Evolutionary conservation across 64 coral and sea anemone genomes (phyloP).

Genomic region (Stichodactyla mertensii): DNA sequence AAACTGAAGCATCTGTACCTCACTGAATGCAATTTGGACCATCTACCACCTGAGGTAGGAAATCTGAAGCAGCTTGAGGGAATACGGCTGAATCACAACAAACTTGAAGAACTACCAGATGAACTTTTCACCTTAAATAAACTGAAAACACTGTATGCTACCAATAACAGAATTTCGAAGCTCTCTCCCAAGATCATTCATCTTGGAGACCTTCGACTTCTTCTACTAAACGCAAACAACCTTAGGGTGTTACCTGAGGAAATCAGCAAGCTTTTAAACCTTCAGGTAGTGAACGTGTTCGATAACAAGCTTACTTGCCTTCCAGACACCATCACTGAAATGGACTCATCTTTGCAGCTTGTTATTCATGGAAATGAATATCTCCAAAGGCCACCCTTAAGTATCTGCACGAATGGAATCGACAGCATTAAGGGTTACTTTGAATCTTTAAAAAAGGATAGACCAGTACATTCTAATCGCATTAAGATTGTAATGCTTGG

Average conservation of each 20-base stretch:
- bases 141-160: constrained; percentile 51
- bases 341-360: constrained; percentile 37
- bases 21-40: constrained; percentile 45
- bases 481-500: constrained; percentile 84
- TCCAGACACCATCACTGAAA: constrained; percentile 56
- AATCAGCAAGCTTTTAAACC: constrained; percentile 55
- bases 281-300: constrained; percentile 62
- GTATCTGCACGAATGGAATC: constrained; percentile 58
- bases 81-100: constrained; percentile 53
- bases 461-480: constrained; percentile 59
- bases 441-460: constrained; percentile 24
- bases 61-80: constrained; percentile 67
- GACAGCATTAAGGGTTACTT: constrained; percentile 77
- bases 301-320: constrained; percentile 80
- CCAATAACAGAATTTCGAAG: constrained; percentile 45
- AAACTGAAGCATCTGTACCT: constrained; percentile 67
- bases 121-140: constrained; percentile 51
- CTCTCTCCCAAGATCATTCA: constrained; percentile 50
- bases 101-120: constrained; percentile 57
- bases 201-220: constrained; percentile 33
- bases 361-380: constrained; percentile 64
- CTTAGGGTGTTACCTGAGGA: constrained; percentile 60
- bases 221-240: constrained; percentile 67
- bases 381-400: constrained; percentile 62
- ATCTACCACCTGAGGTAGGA: constrained; percentile 58